Evolutionary conservation across 2,888 invertebrate genomes (phyloP), one percentile per base, ranked within the genome.

Genomic region (Agonopterix subpropinquella): DNA sequence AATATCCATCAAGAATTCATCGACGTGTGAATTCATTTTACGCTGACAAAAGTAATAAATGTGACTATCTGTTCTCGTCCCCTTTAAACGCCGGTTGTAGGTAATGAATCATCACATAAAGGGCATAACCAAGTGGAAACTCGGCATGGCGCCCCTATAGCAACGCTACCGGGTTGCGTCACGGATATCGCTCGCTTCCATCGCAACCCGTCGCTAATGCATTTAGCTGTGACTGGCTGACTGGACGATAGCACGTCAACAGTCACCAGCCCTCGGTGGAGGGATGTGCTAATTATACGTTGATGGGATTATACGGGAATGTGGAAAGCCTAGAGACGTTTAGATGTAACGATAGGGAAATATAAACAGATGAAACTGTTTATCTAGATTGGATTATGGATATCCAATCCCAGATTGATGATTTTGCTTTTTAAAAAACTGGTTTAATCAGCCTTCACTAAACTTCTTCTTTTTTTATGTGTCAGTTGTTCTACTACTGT

Each of bases 31-130:
- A 84, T 80, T 83, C 82, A 85, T 84, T 87, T 86, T 85, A 81
- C 80, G 87, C 86, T 85, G 86, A 87, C 86, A 86, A 87, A 82
- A 86, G 87, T 79, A 83, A 86, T 87, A 86, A 87, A 85, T 79
- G 83, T 73, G 75, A 70, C 82, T 84, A 86, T 86, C 85, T 84
- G 82, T 85, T 70, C 72, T 67, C 72, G 70, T 73, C 82, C 80
- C 81, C 68, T 59, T 70, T 67, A 70, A 59, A 65, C 73, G 70
- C 65, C 67, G 70, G 62, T 13, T 11, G 39, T 65, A 28, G 73
- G 80, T 87, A 87, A 88, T 88, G 86, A 88, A 88, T 87, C 86
- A 85, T 77, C 77, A 74, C 70, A 85, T 85, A 87, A 86, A 86
- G 83, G 86, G 82, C 83, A 86, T 84, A 85, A 81, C 83, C 83